Percentiles rank a stretch among this genome's conserved stretches.
Evolutionary conservation across 2,888 invertebrate genomes (phyloP).

Genomic region (Drosophila macrospina): DNA sequence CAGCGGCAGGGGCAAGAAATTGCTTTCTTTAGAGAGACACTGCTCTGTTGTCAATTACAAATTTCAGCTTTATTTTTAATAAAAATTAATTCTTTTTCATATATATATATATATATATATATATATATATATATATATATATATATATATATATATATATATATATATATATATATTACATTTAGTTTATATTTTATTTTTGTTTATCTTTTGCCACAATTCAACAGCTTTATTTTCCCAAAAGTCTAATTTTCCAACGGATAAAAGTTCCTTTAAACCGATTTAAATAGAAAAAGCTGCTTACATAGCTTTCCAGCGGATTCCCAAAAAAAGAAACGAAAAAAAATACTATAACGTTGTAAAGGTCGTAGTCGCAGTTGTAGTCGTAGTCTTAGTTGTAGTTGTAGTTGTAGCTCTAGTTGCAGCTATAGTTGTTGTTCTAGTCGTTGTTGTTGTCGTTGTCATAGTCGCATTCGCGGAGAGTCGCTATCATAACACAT

Average conservation of each 20-base stretch:
- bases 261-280: conserved; percentile 4
- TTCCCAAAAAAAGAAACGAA: not conserved
- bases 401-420: not conserved
- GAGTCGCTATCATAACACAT: conserved; percentile 48
- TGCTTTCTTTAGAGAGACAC: too few species aligned
- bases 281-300: conserved; percentile 15
- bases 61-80: too few species aligned
- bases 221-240: not conserved
- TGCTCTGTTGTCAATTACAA: too few species aligned
- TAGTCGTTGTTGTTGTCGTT: conserved; percentile 3
- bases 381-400: not conserved
- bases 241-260: not conserved
- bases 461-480: conserved; percentile 15
- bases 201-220: too few species aligned
- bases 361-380: not conserved
- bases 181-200: too few species aligned
- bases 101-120: too few species aligned
- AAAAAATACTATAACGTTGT: not conserved
- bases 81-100: too few species aligned
- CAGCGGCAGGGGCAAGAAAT: too few species aligned
- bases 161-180: too few species aligned
- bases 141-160: too few species aligned
- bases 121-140: too few species aligned
- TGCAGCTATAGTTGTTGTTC: conserved; percentile 4
- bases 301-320: conserved; percentile 9